A percentile compares a stretch with the other conserved stretches of the same genome.
These are phyloP conservation scores for Meloidogyne chitwoodi DNA, from an alignment of 1,140 invertebrate genomes.

Conservation along the genomic window DNA sequence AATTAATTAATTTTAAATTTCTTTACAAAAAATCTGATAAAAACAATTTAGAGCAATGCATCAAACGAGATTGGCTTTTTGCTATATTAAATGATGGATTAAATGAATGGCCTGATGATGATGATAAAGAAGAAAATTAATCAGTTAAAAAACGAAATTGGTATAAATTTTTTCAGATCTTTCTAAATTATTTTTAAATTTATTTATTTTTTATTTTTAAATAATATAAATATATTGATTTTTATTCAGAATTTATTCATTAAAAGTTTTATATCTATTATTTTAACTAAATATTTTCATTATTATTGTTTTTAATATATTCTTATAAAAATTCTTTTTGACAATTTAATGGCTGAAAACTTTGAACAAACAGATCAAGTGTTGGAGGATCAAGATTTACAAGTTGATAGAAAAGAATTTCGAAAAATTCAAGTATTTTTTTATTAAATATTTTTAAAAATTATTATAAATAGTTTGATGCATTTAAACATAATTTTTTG, in stretches of 20 bases:
- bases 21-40: too few relatives aligned
- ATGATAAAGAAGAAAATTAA: not conserved
- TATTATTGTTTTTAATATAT: too few relatives aligned
- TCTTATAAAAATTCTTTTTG: not conserved
- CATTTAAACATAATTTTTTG: slow-evolving; percentile 18
- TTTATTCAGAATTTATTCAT: not conserved
- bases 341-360: slow-evolving; percentile 7
- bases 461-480: not conserved
- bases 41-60: slow-evolving; percentile 15
- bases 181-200: not conserved
- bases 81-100: slow-evolving; percentile 19
- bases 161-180: not conserved
- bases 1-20: too few relatives aligned
- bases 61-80: slow-evolving; percentile 21
- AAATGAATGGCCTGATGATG: slow-evolving; percentile 24
- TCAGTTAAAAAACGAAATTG: too few relatives aligned
- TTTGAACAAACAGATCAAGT: not conserved
- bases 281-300: not conserved
- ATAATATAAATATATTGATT: not conserved
- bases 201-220: not conserved
- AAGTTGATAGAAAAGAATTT: slow-evolving; percentile 8
- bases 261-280: not conserved
- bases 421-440: not conserved
- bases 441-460: not conserved
- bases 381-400: slow-evolving; percentile 5